These are phyloP conservation scores for Danio kyathit DNA, from an alignment of 2,797 vertebrate species.

Conservation along the genomic window DNA sequence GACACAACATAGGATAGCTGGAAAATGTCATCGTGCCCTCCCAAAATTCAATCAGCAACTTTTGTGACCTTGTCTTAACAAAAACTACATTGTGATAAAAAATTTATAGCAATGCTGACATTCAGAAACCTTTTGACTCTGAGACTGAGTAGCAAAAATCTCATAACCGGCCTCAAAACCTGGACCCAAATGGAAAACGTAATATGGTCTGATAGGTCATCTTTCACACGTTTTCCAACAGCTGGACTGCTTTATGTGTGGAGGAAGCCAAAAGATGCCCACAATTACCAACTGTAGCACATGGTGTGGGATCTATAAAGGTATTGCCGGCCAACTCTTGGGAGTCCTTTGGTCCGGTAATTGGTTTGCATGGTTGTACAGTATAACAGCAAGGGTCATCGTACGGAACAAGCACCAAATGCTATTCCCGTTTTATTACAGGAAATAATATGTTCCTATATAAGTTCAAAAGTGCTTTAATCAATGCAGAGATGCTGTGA, in stretches of 20 bases:
- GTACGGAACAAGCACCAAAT: neutral
- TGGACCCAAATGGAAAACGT: slow-evolving; percentile 71
- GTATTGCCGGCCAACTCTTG: neutral
- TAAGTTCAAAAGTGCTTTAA: neutral
- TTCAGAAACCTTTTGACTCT: slow-evolving; percentile 28
- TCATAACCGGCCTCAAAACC: slow-evolving; percentile 64
- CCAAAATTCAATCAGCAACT: slow-evolving; percentile 73
- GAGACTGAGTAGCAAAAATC: slow-evolving; percentile 44
- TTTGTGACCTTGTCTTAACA: slow-evolving; percentile 79
- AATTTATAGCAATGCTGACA: slow-evolving; percentile 22
- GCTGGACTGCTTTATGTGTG: slow-evolving; percentile 73
- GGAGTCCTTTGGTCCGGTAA: slow-evolving; percentile 17
- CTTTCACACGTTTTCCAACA: slow-evolving; percentile 68
- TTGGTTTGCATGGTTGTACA: neutral
- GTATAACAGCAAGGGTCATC: neutral
- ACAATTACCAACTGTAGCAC: slow-evolving; percentile 68
- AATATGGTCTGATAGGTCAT: slow-evolving; percentile 69
- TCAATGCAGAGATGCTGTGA: neutral
- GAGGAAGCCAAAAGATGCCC: slow-evolving; percentile 69
- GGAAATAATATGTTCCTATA: neutral
- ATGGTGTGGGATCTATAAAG: slow-evolving; percentile 59
- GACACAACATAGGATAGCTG: slow-evolving; percentile 1
- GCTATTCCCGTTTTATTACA: neutral
- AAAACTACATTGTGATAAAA: slow-evolving; percentile 42
- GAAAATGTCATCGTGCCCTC: slow-evolving; percentile 29